Evolutionary conservation across 2,113 vertebrate species (phyloP), one percentile per base, ranked within the genome.

Genomic region (Acrocephalus arundinaceus): DNA sequence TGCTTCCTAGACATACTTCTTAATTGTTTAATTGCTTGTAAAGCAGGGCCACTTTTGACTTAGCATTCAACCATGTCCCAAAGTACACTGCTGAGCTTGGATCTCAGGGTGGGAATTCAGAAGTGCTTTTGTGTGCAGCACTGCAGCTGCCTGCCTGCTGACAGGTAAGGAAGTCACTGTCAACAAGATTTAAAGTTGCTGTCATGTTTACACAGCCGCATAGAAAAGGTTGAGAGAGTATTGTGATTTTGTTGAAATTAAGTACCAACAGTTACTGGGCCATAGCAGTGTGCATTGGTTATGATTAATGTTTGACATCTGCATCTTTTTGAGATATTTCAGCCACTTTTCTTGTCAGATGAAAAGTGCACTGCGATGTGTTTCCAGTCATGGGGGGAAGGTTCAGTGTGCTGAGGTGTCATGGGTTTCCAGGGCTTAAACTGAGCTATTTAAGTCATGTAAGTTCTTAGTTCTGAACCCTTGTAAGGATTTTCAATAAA

Each of bases 171-270:
- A 95, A 95, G 39, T 57, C 89, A 89, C 85, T 96, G 94, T 92
- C 96, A 96, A 57, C 48, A 93, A 94, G 93, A 96, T 92, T 97
- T 97, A 96, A 96, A 94, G 90, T 93, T 91, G 71, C 94, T 94
- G 96, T 96, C 93, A 72, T 80, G 74, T 95, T 96, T 96, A 87
- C 79, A 88, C 59, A 95, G 51, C 10, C 17, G 9, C 54, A 7
- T 7, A 71, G 68, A 48, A 78, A 90, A 94, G 85, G 59, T 85
- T 93, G 91, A 75, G 57, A 55, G 84, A 93, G 77, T 54, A 63
- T 62, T 37, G 63, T 78, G 89, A 76, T 94, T 96, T 89, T 94
- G 52, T 77, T 82, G 57, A 87, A 96, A 96, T 94, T 95, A 95
- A 95, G 86, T 76, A 92, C 25, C 46, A 73, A 3, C 71, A 92